These are phyloP conservation scores for Pseudotriccus pelzelni DNA, from an alignment of 2,797 vertebrate genomes.

Conservation along the genomic window DNA sequence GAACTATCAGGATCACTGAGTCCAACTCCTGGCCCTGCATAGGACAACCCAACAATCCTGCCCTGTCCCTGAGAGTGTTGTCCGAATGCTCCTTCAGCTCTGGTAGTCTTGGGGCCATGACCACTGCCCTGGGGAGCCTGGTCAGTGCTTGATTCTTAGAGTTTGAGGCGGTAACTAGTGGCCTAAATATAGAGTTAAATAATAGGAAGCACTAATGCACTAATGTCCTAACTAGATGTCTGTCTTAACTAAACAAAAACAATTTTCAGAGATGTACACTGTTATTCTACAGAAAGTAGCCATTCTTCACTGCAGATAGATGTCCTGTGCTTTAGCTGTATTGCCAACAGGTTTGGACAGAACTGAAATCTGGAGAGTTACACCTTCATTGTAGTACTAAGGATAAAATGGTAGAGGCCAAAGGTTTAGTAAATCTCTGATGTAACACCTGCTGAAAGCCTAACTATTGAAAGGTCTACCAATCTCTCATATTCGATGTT, in stretches of 20 bases:
- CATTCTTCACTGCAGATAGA: neutral
- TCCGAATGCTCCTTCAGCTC: neutral
- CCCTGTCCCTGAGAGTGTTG: neutral
- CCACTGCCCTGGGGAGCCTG: neutral
- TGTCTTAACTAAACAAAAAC: neutral
- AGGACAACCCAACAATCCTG: neutral
- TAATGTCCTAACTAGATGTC: neutral
- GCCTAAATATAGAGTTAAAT: neutral
- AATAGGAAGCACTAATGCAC: neutral
- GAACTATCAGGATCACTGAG: neutral
- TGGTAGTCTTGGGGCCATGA: neutral
- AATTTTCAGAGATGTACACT: neutral
- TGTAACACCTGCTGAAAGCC: neutral
- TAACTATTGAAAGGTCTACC: neutral
- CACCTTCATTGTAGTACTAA: neutral
- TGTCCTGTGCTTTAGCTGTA: no score
- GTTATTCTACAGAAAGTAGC: neutral
- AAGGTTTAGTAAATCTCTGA: neutral
- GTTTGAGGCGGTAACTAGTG: neutral
- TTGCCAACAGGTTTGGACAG: neutral
- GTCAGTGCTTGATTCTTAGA: neutral
- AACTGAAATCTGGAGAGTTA: neutral
- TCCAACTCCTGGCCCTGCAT: neutral
- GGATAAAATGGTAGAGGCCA: no score
- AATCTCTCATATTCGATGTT: neutral